Percentiles rank a stretch among this genome's conserved stretches.
Evolutionary conservation across 2,113 vertebrate genomes (phyloP).

Genomic region (Pygoscelis adeliae): DNA sequence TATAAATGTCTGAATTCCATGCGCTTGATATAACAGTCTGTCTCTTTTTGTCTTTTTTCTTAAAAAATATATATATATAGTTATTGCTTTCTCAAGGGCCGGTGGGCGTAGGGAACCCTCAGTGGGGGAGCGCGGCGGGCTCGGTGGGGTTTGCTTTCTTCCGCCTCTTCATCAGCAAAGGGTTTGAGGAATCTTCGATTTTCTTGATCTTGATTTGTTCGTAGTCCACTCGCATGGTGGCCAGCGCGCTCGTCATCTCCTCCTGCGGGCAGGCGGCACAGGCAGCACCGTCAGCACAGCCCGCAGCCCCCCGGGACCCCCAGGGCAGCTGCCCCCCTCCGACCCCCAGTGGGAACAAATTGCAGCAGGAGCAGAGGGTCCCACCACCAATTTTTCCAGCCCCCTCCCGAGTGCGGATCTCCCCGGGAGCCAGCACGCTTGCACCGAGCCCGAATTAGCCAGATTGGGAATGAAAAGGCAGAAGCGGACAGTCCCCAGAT

Average conservation of each 20-base stretch:
- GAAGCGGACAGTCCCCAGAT: fast-evolving
- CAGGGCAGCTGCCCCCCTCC: no score
- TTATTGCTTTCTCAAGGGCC: constrained; percentile 83
- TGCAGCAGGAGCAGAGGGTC: neutral
- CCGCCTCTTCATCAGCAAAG: constrained; percentile 92
- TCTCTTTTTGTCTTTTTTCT: constrained; percentile 39
- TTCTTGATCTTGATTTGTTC: constrained; percentile 99
- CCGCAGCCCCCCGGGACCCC: fast-evolving
- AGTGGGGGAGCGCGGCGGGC: constrained; percentile 75
- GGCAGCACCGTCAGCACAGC: neutral
- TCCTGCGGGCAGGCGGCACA: constrained; percentile 76
- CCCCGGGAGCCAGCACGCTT: fast-evolving
- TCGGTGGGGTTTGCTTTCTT: constrained; percentile 84
- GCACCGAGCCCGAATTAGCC: fast-evolving
- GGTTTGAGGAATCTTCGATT: constrained; percentile 94
- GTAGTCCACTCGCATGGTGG: constrained; percentile 96
- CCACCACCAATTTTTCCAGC: fast-evolving
- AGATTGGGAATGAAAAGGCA: fast-evolving
- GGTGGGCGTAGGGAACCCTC: neutral
- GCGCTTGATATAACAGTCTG: constrained; percentile 51
- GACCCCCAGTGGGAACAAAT: fast-evolving
- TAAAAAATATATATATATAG: constrained; percentile 72
- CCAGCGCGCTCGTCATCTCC: constrained; percentile 99
- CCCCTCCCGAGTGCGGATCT: fast-evolving
- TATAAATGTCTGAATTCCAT: constrained; percentile 67